Evolutionary conservation across 2,113 vertebrate genomes (phyloP).

Genomic region (Anser brachyrhynchus): DNA sequence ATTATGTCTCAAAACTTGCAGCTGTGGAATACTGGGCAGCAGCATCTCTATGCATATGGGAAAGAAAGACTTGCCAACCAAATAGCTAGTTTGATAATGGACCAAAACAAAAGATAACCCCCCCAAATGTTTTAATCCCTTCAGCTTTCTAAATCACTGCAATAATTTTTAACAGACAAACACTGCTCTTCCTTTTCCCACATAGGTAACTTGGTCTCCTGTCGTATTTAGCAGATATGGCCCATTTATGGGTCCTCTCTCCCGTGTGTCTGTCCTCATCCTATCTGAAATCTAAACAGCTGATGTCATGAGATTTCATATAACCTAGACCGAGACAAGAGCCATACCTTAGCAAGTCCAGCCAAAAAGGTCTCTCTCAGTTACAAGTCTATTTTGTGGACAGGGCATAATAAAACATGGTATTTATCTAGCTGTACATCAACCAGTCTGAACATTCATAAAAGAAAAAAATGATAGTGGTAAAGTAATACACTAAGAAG

Average conservation of each 20-base stretch:
- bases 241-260: background rate
- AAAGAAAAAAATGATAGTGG: background rate
- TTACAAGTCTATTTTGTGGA: background rate
- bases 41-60: background rate
- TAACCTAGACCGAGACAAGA: background rate
- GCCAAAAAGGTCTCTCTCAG: background rate
- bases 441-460: background rate
- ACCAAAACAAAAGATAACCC: background rate
- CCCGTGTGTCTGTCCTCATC: background rate
- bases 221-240: background rate
- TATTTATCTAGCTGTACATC: background rate
- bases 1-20: background rate
- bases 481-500: background rate
- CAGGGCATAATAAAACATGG: accelerated
- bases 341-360: background rate
- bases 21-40: background rate
- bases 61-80: background rate
- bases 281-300: background rate
- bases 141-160: background rate
- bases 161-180: background rate
- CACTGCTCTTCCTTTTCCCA: background rate
- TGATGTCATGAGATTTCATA: no score
- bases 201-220: background rate
- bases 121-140: background rate
- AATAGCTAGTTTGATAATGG: background rate